Conservation (phyloP, 2,797 vertebrate species). For the Parotocinclus haroldoi region DNA sequence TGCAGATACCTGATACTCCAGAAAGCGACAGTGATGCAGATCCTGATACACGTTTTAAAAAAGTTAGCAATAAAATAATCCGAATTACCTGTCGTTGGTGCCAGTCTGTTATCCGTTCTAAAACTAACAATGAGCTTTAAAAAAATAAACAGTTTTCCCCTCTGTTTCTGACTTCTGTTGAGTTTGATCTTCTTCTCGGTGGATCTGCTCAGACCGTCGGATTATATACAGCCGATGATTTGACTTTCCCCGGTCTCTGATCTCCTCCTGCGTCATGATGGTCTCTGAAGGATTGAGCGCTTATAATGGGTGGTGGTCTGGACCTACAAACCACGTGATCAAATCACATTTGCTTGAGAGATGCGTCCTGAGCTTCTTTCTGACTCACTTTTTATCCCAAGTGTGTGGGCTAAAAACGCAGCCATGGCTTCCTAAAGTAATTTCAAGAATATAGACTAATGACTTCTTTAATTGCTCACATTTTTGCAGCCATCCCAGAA, state of each 20-base stretch:
- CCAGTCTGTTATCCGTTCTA: conserved; percentile 26
- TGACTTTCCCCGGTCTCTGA: background rate
- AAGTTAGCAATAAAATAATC: background rate
- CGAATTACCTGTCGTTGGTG: background rate
- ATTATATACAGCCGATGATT: conserved; percentile 45
- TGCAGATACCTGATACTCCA: no score
- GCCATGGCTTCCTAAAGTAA: background rate
- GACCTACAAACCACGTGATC: conserved; percentile 5
- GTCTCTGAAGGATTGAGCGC: conserved; percentile 24
- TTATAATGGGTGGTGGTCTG: conserved; percentile 34
- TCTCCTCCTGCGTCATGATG: conserved; percentile 37
- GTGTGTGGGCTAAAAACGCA: background rate
- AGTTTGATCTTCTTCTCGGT: conserved; percentile 1
- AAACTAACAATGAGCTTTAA: background rate
- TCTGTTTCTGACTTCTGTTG: background rate
- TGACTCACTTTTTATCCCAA: conserved; percentile 26
- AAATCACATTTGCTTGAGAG: conserved; percentile 26
- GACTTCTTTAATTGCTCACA: no score
- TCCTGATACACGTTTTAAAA: background rate
- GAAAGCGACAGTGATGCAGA: no score
- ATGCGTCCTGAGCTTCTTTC: background rate
- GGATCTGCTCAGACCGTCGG: background rate
- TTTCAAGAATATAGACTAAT: no score
- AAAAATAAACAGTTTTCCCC: background rate
- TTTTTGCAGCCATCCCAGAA: no score